Evolutionary conservation across 92 coral and sea anemone genomes (phyloP), one percentile per base, ranked within the genome.

Genomic region (Hydrozoanthus gracilis): DNA sequence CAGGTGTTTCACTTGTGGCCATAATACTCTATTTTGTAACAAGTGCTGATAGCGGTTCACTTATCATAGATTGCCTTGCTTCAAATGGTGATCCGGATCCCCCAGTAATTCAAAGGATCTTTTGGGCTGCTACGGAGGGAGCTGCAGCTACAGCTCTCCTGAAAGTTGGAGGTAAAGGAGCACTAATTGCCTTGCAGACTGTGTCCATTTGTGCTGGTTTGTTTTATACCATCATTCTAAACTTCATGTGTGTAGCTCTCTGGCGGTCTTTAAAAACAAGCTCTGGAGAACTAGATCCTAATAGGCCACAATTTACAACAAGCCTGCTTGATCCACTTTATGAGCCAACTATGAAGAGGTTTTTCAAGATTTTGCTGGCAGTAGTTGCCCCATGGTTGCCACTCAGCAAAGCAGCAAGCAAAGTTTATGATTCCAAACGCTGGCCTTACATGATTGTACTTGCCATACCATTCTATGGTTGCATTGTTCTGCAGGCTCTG

Each of bases 71-170:
- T 88, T 93, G 96, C 83, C 92, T 95, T 20, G 85, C 98, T 46
- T 94, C 98, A 86, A 95, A 95, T 87, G 98, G 98, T 58, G 90
- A 94, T 73, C 95, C 95, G n/a, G 95, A 94, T 55, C 98, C 98
- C 13, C 98, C 98, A 49, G 86, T 95, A n/a, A 80, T 93, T 69
- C 98, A 95, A 77, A 92, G 98, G 20, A 75, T 95, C 83, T 95
- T 95, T 89, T 95, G 98, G 98, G 98, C 98, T 35, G 77, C 93
- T 3, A 95, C 98, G 2, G 98, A 86, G 69, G 89, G 89, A 17
- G 92, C 92, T 45, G 79, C 89, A 39, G 95, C 95, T 8, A 93
- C 93, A 35, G 95, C 92, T 72, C 92, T 93, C 69, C 91, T 93
- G 12, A 93, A 88, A 70, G 95, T 93, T 17, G 95, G 95, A 7